phyloP scores from a whole-genome alignment of 2,113 vertebrate genomes.

The Percopsis transmontana region DNA sequence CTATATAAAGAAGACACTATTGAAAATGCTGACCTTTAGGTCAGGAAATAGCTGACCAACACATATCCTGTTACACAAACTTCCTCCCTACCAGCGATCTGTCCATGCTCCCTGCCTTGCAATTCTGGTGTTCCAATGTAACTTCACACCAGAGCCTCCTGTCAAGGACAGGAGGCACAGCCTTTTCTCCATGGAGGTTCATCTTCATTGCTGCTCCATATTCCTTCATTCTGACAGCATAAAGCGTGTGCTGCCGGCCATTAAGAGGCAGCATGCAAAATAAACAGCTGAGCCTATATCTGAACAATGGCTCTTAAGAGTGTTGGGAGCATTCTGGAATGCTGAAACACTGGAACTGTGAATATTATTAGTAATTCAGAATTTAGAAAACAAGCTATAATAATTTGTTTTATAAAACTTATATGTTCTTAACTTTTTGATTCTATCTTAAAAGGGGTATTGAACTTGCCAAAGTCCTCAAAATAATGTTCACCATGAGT shows the following conservation, averaged over 20 bases:
- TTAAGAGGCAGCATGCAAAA: slow-evolving; percentile 14
- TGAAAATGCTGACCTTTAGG: slow-evolving; percentile 74
- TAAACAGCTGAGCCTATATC: slow-evolving; percentile 51
- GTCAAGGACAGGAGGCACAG: slow-evolving; percentile 41
- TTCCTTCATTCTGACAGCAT: slow-evolving; percentile 46
- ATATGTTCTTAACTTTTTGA: too few relatives aligned
- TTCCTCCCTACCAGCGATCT: slow-evolving; percentile 54
- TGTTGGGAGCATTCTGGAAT: too few relatives aligned
- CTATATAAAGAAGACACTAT: slow-evolving; percentile 58
- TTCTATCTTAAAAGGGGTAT: too few relatives aligned
- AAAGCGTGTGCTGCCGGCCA: slow-evolving; percentile 46
- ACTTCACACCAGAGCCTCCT: slow-evolving; percentile 63
- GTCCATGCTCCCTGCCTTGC: slow-evolving; percentile 42
- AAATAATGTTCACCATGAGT: too few relatives aligned
- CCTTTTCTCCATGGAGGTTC: slow-evolving; percentile 15
- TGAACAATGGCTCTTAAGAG: slow-evolving; percentile 27
- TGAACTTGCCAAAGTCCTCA: too few relatives aligned
- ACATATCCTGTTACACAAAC: slow-evolving; percentile 72
- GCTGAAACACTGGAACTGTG: too few relatives aligned
- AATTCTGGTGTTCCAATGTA: slow-evolving; percentile 44
- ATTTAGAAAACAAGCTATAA: too few relatives aligned
- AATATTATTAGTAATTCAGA: too few relatives aligned
- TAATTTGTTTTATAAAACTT: too few relatives aligned
- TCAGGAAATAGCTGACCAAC: slow-evolving; percentile 75
- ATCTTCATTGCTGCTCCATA: slow-evolving; percentile 33